Evolutionary conservation across 2,888 invertebrate genomes (phyloP), one percentile per base, ranked within the genome.

Genomic region (Cistogaster globosa): DNA sequence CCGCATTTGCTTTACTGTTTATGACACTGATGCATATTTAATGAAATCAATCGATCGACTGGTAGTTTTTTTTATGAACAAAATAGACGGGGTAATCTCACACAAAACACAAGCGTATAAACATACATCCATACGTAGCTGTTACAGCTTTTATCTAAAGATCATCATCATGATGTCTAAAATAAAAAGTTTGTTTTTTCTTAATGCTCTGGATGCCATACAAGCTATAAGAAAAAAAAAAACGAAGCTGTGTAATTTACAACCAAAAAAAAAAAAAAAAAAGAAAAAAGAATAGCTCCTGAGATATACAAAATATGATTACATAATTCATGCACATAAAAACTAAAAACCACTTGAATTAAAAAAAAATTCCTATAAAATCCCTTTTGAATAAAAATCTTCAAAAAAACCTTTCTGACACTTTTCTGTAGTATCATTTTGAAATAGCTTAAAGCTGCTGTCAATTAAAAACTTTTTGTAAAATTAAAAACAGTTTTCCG

Each of bases 11-110:
- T 55, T 45, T 67, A 69, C 62, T 75, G 53, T 68, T 68, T 88
- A 90, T 89, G 89, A 67, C 75, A 62, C 69, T 71, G 91, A 90
- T 91, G 91, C 90, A 90, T 90, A 91, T 91, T 88, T 90, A 91
- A 91, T 91, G 91, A 90, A 91, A 91, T 87, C 90, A 89, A 91
- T 91, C 91, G 90, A 91, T 91, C 91, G 90, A 82, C 76, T 76
- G 82, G 82, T 82, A 76, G 82, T 82, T 82, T 82, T 82, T 71
- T 71, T 76, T 82, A 76, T 82, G 69, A 82, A 71, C 63, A 75
- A n/a, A n/a, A n/a, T n/a, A n/a, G n/a, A n/a, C n/a, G n/a, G 38
- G 22, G 32, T 58, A 69, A 22, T 57, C 14, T 38, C 16, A 48
- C 9, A 42, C 18, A 22, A 16, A 7, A 26, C 18, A 51, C 58